Evolutionary conservation across 2,113 vertebrate species (phyloP).

Genomic region (Cichladusa arquata): DNA sequence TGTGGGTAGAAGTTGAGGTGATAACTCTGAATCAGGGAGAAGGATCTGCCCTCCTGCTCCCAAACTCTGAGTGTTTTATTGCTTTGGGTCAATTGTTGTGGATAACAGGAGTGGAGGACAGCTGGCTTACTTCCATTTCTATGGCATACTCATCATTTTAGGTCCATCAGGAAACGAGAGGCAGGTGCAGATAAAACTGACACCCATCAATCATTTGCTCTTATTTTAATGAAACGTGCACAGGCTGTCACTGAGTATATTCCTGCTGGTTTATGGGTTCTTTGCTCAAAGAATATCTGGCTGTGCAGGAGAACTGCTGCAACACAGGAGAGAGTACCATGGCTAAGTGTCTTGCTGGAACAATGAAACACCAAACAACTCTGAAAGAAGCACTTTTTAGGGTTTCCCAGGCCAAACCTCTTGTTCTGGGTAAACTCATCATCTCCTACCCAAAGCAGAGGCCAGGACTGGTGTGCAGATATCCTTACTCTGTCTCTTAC

Average conservation of each 20-base stretch:
- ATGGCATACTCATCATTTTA: not conserved
- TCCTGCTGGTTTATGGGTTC: not conserved
- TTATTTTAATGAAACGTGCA: not conserved
- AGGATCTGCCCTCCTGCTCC: not conserved
- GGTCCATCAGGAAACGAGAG: not conserved
- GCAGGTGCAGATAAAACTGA: not conserved
- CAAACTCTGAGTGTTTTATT: not conserved
- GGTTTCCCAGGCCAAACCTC: not conserved
- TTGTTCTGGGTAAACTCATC: not conserved
- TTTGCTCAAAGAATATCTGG: not conserved
- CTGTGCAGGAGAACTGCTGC: not conserved
- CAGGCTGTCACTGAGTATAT: not conserved
- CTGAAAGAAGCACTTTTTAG: not conserved
- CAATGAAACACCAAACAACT: not conserved
- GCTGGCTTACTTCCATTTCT: not conserved
- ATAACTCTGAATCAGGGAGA: not conserved
- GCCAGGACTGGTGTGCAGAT: not conserved
- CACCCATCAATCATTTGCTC: not conserved
- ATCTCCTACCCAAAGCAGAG: not conserved
- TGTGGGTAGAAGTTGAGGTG: not conserved
- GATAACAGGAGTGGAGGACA: not conserved
- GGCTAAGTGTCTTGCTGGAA: not conserved
- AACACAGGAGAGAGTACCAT: not conserved
- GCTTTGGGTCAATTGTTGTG: not conserved
- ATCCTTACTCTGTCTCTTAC: not conserved